These are phyloP conservation scores for Chrysocyon brachyurus DNA, from an alignment of 2,797 vertebrate genomes.

Conservation along the genomic window DNA sequence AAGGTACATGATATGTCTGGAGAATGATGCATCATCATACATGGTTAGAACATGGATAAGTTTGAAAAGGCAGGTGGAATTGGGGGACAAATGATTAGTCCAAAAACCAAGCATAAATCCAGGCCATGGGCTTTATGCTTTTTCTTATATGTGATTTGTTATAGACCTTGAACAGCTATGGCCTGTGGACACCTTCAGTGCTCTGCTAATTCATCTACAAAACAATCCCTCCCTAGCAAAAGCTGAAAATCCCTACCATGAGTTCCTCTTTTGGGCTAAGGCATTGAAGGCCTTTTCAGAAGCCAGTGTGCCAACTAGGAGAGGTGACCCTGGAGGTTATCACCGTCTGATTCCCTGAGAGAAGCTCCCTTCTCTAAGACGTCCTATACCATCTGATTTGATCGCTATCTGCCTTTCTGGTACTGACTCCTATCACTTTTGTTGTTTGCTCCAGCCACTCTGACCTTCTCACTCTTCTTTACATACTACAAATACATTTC, in stretches of 20 bases:
- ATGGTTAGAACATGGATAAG: not conserved
- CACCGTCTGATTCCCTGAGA: not conserved
- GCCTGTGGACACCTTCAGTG: not conserved
- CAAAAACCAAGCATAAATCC: not conserved
- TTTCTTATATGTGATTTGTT: not conserved
- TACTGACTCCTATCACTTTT: not conserved
- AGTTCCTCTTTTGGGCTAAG: not conserved
- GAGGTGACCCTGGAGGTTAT: not conserved
- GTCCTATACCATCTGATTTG: not conserved
- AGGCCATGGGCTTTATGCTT: not conserved
- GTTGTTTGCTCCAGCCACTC: not conserved
- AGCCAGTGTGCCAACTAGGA: not conserved
- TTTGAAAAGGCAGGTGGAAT: not conserved
- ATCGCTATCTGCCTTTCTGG: not conserved
- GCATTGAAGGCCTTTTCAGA: not conserved
- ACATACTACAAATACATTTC: not conserved
- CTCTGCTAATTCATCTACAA: not conserved
- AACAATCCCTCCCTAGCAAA: not conserved
- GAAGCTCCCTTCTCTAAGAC: not conserved
- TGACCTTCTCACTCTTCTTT: not conserved
- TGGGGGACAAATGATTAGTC: not conserved
- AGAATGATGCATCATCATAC: fast-evolving
- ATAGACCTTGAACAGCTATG: not conserved
- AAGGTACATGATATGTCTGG: not conserved
- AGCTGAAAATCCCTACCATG: not conserved